Evolutionary conservation across 2,888 invertebrate species (phyloP).

Genomic region (Mystacides longicornis): DNA sequence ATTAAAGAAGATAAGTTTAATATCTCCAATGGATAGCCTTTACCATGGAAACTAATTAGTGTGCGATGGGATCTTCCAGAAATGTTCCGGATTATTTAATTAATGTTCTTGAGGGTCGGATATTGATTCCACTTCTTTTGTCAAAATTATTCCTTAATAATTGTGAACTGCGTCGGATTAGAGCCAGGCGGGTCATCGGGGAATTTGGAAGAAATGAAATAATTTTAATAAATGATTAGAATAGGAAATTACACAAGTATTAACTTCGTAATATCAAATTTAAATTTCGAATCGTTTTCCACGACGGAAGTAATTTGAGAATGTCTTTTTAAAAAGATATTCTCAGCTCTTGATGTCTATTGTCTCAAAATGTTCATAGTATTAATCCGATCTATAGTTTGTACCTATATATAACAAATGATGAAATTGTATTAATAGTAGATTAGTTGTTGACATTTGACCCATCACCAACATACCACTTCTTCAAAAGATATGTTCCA

Average conservation of each 20-base stretch:
- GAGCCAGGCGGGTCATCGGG: not conserved
- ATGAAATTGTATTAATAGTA: too few relatives aligned
- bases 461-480: too few relatives aligned
- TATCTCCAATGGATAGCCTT: not conserved
- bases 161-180: not conserved
- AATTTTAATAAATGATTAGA: not conserved
- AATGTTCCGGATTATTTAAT: conserved; percentile 1
- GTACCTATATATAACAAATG: too few relatives aligned
- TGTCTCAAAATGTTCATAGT: too few relatives aligned
- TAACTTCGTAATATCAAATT: not conserved
- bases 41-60: conserved; percentile 1
- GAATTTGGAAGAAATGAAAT: conserved; percentile 1
- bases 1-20: not conserved
- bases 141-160: conserved; percentile 1
- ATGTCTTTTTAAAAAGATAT: too few relatives aligned
- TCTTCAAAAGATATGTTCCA: too few relatives aligned
- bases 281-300: not conserved
- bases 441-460: too few relatives aligned
- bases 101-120: conserved; percentile 1
- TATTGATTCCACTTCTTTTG: conserved; percentile 1
- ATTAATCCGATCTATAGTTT: too few relatives aligned
- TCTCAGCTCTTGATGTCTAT: too few relatives aligned
- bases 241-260: too few relatives aligned
- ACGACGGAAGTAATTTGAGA: not conserved
- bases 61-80: not conserved